Base-by-base conservation (phyloP, 2,113 vertebrate species). In the Poeciliopsis retropinna region DNA sequence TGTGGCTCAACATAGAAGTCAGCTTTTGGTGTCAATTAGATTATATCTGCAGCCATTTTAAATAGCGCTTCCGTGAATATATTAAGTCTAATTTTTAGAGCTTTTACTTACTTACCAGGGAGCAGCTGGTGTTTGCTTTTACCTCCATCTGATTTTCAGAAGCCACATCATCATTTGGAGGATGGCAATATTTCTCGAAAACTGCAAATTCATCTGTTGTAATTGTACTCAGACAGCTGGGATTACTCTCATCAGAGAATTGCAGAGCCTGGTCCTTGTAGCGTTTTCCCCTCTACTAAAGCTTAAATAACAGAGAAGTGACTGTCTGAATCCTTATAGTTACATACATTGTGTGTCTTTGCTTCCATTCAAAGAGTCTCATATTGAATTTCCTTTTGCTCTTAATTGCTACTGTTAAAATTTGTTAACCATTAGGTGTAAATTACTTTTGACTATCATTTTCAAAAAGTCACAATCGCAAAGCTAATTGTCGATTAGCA, bases 311-410 rank as follows among this genome's bases (percentile, higher is more conserved):
- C 13, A 54, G 19, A 76, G n/a, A 0, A 64, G 12, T 54, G 30
- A 63, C n/a, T 54, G 60, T 60, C 63, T 44, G 67, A 54, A 54
- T 31, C 51, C 30, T 15, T 37, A 41, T 60, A 69, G 5, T 34
- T 51, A 60, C 7, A 28, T 68, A 15, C 22, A 34, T 29, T 32
- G 9, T 57, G 29, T 57, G 19, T n/a, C 25, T 57, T 9, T 70
- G 67, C 47, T 30, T 32, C 67, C 29, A 14, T 57, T n/a, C 19
- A 34, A 8, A 34, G 7, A 2, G 51, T 41, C 60, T 69, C 30
- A 51, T 76, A n/a, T 37, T 63, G 37, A 60, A 70, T n/a, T 76
- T 70, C 7, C 29, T 69, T 76, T 70, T 34, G n/a, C n/a, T 60
- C 22, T 47, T 28, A 13, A 29, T 71, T 65, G 60, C 41, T 34